Base-by-base conservation (phyloP, 2,888 invertebrate genomes). In the Drosophila vallismaia region DNA sequence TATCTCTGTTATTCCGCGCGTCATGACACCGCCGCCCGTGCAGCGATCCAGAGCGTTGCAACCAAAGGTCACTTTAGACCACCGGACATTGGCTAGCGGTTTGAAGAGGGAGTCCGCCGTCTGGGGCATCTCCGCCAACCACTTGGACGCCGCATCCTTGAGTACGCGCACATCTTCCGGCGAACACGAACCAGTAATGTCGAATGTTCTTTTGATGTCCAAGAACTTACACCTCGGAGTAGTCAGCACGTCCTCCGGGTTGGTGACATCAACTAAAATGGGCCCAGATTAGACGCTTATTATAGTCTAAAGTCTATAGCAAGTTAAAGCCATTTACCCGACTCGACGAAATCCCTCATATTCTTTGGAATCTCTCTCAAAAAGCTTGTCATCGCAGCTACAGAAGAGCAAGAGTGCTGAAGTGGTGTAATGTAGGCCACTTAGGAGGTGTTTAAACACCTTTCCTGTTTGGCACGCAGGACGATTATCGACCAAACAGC, bases 1-100 rank as follows among this genome's bases (percentile, higher is more conserved):
- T 77, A 96, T 93, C 92, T 96, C 96, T 7, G 94, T 95, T 50
- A 96, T 94, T 5, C 95, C 95, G 68, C 93, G 92, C 7, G 93
- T 91, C 3, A 94, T 91, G 52, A 96, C 91, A 10, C 96, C 96
- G 26, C 95, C 96, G 72, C 92, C 91, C 1, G 94, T 91, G 70
- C 93, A 91, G 38, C 85, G 80, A 88, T 96, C 94, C 31, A 96
- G 89, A 5, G 92, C 88, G 2, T 89, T 54, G 82, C 95, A 95
- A 3, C 95, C 95, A 58, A 91, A 90, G 7, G 87, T 86, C 19
- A 91, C 75, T 0, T 88, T 89, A 0, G 87, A 77, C 91, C 91
- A 91, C 58, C 88, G 78, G 85, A 76, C 56, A 10, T 75, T 64
- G 7, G 67, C 74, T 3, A 88, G 81, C 4, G 77, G 64, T 46